Percentiles rank a stretch among this genome's conserved stretches.
phyloP scores from a whole-genome alignment of 2,888 invertebrate genomes.

The Lasioglossum leucozonium region DNA sequence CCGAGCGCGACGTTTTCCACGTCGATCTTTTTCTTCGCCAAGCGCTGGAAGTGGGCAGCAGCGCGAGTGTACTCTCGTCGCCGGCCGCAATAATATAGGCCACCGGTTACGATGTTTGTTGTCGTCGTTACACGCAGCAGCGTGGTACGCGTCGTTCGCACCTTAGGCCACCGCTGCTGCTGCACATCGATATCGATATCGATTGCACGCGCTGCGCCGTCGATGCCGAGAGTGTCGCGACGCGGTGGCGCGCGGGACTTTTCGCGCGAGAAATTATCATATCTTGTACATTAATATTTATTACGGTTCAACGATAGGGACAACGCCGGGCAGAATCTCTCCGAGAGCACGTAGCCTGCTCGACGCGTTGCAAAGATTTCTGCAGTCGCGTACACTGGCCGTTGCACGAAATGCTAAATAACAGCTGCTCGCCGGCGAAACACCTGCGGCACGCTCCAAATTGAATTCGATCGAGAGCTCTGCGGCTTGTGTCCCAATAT shows the following conservation, averaged over 20 bases:
- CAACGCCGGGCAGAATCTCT: neutral
- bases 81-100: slow-evolving; percentile 51
- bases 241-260: neutral
- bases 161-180: neutral
- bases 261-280: neutral
- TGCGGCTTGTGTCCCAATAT: neutral
- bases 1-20: slow-evolving; percentile 63
- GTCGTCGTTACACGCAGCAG: slow-evolving; percentile 25
- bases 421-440: slow-evolving; percentile 40
- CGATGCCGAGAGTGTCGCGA: neutral
- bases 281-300: slow-evolving; percentile 29
- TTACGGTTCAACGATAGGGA: neutral
- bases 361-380: slow-evolving; percentile 59
- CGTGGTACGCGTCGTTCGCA: neutral
- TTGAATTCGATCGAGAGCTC: slow-evolving; percentile 17
- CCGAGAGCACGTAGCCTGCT: neutral
- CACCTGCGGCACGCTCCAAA: slow-evolving; percentile 55
- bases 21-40: slow-evolving; percentile 57
- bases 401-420: slow-evolving; percentile 45
- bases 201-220: slow-evolving; percentile 4
- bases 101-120: slow-evolving; percentile 40
- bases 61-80: slow-evolving; percentile 30
- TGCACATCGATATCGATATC: slow-evolving; percentile 15
- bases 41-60: slow-evolving; percentile 44
- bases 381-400: slow-evolving; percentile 45